Percentiles rank a stretch among this genome's conserved stretches.
phyloP scores from a whole-genome alignment of 2,113 vertebrate genomes.

The Hypomesus transpacificus region DNA sequence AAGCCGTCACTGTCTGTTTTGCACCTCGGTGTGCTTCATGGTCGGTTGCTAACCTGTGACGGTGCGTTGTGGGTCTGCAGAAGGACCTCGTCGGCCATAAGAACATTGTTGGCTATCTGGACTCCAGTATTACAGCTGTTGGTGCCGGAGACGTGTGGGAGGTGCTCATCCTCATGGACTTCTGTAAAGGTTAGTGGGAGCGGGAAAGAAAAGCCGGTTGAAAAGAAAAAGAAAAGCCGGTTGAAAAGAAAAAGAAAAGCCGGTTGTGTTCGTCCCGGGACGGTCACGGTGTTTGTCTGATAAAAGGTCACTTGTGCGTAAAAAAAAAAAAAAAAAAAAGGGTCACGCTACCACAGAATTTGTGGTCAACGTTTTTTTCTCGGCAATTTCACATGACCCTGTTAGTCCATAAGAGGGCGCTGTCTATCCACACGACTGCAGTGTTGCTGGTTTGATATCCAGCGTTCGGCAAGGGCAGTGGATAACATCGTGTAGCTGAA shows the following conservation, averaged over 20 bases:
- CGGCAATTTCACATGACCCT: neutral
- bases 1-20: no score
- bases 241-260: neutral
- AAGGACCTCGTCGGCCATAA: slow-evolving; percentile 93
- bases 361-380: no score
- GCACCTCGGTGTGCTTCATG: no score
- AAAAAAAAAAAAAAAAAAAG: neutral
- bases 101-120: slow-evolving; percentile 97
- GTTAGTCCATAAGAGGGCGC: slow-evolving; percentile 25
- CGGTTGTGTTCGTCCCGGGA: neutral
- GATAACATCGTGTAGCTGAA: neutral
- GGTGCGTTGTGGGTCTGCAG: slow-evolving; percentile 63
- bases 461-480: no score
- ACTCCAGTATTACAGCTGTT: slow-evolving; percentile 90
- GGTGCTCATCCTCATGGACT: slow-evolving; percentile 98
- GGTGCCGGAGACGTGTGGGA: slow-evolving; percentile 96
- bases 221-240: neutral
- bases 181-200: slow-evolving; percentile 84
- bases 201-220: neutral
- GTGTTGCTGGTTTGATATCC: neutral
- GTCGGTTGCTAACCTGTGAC: neutral
- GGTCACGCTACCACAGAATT: no score
- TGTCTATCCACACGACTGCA: neutral
- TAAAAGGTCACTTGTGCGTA: neutral
- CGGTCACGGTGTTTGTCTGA: no score